phyloP scores from a whole-genome alignment of 2,113 vertebrate genomes.

The Pagrus major region DNA sequence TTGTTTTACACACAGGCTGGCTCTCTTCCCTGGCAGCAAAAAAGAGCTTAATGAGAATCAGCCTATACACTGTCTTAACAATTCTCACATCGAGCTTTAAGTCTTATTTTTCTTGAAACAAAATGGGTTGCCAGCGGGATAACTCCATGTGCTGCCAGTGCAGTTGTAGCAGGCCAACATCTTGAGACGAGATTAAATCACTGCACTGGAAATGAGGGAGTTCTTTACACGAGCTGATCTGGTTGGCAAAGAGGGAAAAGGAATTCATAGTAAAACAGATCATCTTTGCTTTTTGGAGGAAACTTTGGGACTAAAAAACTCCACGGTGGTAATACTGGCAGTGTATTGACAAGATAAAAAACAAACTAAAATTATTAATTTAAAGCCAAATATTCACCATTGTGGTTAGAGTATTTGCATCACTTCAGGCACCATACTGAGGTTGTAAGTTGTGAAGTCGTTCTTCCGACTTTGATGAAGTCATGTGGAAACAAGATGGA shows the following conservation, averaged over 20 bases:
- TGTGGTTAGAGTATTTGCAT: neutral
- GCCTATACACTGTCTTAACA: neutral
- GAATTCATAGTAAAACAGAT: neutral
- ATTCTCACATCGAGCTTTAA: slow-evolving; percentile 8
- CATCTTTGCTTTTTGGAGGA: neutral
- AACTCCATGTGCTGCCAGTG: neutral
- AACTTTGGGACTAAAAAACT: neutral
- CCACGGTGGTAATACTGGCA: neutral
- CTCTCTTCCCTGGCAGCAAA: neutral
- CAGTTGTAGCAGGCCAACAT: neutral
- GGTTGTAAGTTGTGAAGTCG: too few species aligned
- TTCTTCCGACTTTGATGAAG: too few species aligned
- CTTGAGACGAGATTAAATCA: neutral
- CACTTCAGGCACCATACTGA: neutral
- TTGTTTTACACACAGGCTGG: neutral
- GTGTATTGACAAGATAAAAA: neutral
- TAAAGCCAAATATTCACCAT: neutral
- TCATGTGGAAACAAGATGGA: too few species aligned
- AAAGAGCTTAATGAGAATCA: slow-evolving; percentile 13
- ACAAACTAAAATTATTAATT: neutral
- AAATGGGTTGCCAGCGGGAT: neutral
- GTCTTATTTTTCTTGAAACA: neutral
- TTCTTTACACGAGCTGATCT: neutral
- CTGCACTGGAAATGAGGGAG: too few species aligned
- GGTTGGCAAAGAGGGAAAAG: too few species aligned